Evolutionary conservation across 2,113 vertebrate species (phyloP), one percentile per base, ranked within the genome.

Genomic region (Epinephelus fuscoguttatus): DNA sequence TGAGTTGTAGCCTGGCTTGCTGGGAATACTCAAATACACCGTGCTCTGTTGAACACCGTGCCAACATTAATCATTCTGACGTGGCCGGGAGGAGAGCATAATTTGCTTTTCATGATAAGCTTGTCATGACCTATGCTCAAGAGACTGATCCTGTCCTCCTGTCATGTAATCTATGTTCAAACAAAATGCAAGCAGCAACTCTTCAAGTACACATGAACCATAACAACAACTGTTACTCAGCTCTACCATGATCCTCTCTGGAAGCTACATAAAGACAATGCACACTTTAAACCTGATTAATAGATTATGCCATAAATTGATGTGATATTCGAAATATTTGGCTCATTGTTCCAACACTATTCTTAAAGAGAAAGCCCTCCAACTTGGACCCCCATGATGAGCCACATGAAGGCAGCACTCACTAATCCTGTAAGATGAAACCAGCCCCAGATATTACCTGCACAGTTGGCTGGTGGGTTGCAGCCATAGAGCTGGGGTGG

Each of bases 371-470:
- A 23, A 49, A 59, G 6, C 42, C 0, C 0, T 42, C 3, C 50
- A 57, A 15, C 5, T 56, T 61, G 13, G 61, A 18, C 12, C 67
- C 30, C 37, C 27, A n/a, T 37, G 4, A 45, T n/a, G 50, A n/a
- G 56, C 25, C 49, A 40, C n/a, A 69, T 25, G 30, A 64, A 55
- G 10, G 10, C 23, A 49, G 37, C 17, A 12, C 30, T 61, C 66
- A 2, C 18, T 45, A 19, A 64, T 37, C 59, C 21, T 1, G 4
- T n/a, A 23, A 17, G 3, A 30, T 4, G 33, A 49, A 80, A 59
- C 45, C 60, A 40, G 59, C 3, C 30, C 59, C 6, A 0, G 9
- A 70, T 67, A 78, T 84, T 91, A 91, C 86, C 90, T 92, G 55
- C 74, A 66, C 6, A 0, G 33, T 50, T 78, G 47, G 42, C 62